These are phyloP conservation scores for Netelia inedita DNA, from an alignment of 2,888 invertebrate species.

Conservation along the genomic window DNA sequence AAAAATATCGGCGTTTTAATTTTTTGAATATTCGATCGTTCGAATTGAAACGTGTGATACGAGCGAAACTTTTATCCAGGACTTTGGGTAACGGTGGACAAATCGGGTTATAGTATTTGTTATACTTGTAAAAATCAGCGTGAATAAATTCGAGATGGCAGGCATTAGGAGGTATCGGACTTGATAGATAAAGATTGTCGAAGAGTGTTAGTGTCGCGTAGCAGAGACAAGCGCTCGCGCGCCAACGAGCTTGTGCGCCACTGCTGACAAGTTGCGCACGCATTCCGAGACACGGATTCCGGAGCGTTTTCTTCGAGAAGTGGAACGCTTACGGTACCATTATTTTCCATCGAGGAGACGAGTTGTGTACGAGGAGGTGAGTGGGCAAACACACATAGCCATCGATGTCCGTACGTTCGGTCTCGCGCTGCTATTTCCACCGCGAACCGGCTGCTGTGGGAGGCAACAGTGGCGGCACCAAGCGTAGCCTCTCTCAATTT, in stretches of 20 bases:
- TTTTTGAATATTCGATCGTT: no score
- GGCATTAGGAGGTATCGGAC: no score
- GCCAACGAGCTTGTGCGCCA: constrained; percentile 33
- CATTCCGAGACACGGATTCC: constrained; percentile 81
- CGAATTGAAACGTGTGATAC: no score
- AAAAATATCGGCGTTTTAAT: no score
- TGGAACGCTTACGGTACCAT: constrained; percentile 83
- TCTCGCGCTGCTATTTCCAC: constrained; percentile 62
- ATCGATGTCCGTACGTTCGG: constrained; percentile 34
- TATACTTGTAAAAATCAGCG: no score
- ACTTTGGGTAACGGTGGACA: no score
- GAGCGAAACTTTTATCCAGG: no score
- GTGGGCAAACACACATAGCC: constrained; percentile 53
- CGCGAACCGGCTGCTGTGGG: constrained; percentile 42
- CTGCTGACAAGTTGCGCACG: constrained; percentile 65
- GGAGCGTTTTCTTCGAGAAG: constrained; percentile 83
- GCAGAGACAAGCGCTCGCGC: constrained; percentile 8
- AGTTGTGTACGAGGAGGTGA: constrained; percentile 48
- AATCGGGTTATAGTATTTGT: no score
- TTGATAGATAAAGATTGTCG: constrained; percentile 18
- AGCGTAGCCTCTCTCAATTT: constrained; percentile 32
- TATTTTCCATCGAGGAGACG: constrained; percentile 78
- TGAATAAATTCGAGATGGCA: no score
- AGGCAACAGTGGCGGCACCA: constrained; percentile 55
- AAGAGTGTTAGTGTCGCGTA: constrained; percentile 36